Evolutionary conservation across 2,888 invertebrate genomes (phyloP).

Genomic region (Thumatha senex): DNA sequence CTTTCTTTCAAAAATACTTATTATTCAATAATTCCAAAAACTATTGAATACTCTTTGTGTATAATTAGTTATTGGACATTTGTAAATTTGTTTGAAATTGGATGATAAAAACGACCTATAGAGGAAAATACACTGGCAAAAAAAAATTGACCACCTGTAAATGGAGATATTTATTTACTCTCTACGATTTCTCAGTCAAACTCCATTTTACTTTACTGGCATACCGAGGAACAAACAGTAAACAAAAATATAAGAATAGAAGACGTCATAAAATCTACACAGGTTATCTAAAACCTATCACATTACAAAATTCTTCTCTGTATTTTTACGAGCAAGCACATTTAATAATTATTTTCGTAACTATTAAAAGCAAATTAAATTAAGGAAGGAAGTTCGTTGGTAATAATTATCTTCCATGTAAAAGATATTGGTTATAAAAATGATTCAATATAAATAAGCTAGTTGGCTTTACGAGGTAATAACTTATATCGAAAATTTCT

Average conservation of each 20-base stretch:
- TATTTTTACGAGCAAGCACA: constrained; percentile 32
- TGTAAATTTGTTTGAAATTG: no score
- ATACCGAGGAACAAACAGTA: no score
- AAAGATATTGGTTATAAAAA: constrained; percentile 46
- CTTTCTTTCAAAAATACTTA: no score
- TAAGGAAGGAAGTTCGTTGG: constrained; percentile 42
- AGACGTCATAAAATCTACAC: constrained; percentile 14
- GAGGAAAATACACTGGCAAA: no score
- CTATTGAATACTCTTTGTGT: no score
- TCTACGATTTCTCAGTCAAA: no score
- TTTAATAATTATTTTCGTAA: constrained; percentile 29
- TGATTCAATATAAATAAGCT: constrained; percentile 47
- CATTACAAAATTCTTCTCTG: constrained; percentile 23
- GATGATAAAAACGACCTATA: no score
- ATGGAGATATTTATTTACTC: no score
- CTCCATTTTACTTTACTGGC: no score
- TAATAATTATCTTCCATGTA: constrained; percentile 46
- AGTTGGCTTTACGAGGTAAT: constrained; percentile 48
- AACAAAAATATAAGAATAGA: neutral
- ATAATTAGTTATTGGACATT: no score
- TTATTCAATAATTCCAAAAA: no score
- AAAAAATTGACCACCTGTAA: no score
- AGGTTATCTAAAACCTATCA: constrained; percentile 21
- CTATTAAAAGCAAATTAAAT: constrained; percentile 41
- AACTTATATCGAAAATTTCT: constrained; percentile 46